Evolutionary conservation across 2,797 vertebrate species (phyloP).

Genomic region (Halcyon smyrnensis): DNA sequence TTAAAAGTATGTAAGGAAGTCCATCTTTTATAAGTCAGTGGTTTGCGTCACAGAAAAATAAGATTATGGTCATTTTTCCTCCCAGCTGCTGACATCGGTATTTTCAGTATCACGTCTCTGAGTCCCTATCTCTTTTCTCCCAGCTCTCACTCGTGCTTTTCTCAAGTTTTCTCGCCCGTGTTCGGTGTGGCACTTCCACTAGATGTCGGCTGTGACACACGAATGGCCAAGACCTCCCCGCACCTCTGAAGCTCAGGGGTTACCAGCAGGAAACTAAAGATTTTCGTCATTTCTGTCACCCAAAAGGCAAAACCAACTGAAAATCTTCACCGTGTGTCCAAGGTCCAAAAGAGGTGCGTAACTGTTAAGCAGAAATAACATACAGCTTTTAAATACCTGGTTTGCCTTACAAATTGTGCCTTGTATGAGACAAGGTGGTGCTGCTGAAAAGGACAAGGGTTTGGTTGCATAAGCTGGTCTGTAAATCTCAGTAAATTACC

Average conservation of each 20-base stretch:
- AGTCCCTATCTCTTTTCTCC: neutral
- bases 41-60: neutral
- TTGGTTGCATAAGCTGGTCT: neutral
- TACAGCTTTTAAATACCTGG: neutral
- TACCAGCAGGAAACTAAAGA: neutral
- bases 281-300: neutral
- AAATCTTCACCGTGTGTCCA: neutral
- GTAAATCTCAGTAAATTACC: neutral
- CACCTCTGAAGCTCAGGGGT: neutral
- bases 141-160: neutral
- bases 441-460: neutral
- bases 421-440: neutral
- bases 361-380: neutral
- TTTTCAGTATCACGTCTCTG: neutral
- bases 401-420: neutral
- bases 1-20: neutral
- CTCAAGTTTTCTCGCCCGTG: neutral
- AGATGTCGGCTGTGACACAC: slow-evolving; percentile 3
- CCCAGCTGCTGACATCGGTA: neutral
- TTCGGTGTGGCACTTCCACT: neutral
- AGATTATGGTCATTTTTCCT: neutral
- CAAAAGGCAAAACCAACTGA: neutral
- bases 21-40: neutral
- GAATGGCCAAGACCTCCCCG: fast-evolving
- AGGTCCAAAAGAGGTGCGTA: neutral